phyloP scores from a whole-genome alignment of 2,113 vertebrate species.

The Atlantisia rogersi region DNA sequence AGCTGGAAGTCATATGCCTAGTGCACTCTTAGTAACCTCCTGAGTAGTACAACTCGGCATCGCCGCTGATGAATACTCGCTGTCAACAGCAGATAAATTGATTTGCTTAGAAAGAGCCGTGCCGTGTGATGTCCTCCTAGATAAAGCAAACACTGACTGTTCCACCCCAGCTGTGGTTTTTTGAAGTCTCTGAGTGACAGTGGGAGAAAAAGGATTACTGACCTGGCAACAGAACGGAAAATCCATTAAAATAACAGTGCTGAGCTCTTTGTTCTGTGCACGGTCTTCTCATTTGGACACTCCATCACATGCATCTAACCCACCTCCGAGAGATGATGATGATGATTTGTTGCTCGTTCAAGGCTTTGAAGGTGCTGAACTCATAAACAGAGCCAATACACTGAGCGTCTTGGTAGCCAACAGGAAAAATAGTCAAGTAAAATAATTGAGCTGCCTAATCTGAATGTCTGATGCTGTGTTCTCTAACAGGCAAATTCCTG shows the following conservation, averaged over 20 bases:
- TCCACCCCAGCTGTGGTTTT: background rate
- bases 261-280: background rate
- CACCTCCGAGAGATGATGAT: background rate
- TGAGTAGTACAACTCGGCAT: background rate
- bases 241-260: background rate
- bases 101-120: background rate
- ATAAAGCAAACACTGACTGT: constrained; percentile 28
- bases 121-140: background rate
- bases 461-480: background rate
- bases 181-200: background rate
- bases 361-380: background rate
- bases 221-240: constrained; percentile 41
- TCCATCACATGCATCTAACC: fast-evolving
- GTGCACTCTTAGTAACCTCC: constrained; percentile 6
- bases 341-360: background rate
- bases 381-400: background rate
- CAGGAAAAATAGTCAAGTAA: background rate
- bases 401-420: background rate
- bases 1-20: background rate
- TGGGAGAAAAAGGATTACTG: constrained; percentile 1
- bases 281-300: background rate
- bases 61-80: background rate
- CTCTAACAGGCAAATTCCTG: background rate
- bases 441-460: background rate
- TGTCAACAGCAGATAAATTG: constrained; percentile 36